Evolutionary conservation across 2,888 invertebrate genomes (phyloP), one percentile per base, ranked within the genome.

Genomic region (Pycnomerus fuliginosus): DNA sequence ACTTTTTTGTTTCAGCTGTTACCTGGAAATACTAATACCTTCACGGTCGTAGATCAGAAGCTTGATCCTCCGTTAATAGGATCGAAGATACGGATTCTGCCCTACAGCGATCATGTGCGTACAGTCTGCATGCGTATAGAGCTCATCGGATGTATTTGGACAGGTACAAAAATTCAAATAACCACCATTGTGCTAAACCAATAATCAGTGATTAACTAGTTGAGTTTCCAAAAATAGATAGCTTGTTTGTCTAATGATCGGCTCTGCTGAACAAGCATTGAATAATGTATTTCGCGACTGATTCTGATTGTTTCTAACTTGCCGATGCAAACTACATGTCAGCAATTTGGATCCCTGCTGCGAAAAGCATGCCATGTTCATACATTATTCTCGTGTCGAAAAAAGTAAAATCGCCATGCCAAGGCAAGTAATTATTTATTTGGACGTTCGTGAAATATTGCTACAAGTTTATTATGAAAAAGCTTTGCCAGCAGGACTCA

Each of bases 71-170:
- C 87, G 15, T 80, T 90, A 55, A 79, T 90, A 45, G 88, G 87
- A 25, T 80, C 83, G 42, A 83, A 82, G 70, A 76, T 91, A 50
- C 82, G 90, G 48, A 81, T 91, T 65, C 80, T 89, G 60, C 91
- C 90, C 4, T 87, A 85, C 72, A 85, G 87, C 50, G 80, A 83
- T 46, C 84, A 85, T 65, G 82, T 84, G 55, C 77, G 89, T 48
- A 89, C 85, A 2, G 85, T 89, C 50, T 91, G 90, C 69, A 80
- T 91, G 78, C 74, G 90, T 50, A 81, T 89, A 33, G 91, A 91
- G 74, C 74, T 90, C 55, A 80, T 87, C 54, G 90, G 90, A 43
- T 91, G 90, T 72, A 75, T 74, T 53, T 89, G 85, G 80, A 77
- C 76, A 73, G 86, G 89, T 88, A 70, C 80, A 80, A 36, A 13